These are phyloP conservation scores for Nomada flava DNA, from an alignment of 2,888 invertebrate species.

Conservation along the genomic window DNA sequence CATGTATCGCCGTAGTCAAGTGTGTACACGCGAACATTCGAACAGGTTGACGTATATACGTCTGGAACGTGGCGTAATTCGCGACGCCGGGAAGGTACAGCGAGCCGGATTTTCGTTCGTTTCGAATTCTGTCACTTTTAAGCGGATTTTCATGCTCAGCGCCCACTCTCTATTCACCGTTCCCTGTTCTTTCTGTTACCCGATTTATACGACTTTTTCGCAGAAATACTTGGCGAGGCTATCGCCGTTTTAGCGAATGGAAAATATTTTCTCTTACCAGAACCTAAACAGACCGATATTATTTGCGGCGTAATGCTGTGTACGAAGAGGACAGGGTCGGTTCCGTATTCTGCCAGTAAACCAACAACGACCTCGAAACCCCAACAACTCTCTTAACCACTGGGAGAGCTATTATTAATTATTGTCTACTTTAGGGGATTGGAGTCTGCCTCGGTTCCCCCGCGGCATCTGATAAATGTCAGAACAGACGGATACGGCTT, in stretches of 20 bases:
- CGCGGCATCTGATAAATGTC: conserved; percentile 65
- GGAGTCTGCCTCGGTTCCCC: conserved; percentile 54
- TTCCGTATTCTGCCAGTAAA: conserved; percentile 12
- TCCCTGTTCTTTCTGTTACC: neutral
- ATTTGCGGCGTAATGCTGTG: neutral
- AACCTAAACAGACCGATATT: neutral
- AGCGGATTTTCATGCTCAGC: conserved; percentile 36
- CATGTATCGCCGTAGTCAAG: conserved; percentile 23
- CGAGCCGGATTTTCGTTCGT: conserved; percentile 24
- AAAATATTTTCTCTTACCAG: conserved; percentile 1
- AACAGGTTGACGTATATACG: neutral
- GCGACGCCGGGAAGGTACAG: neutral
- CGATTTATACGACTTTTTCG: conserved; percentile 2
- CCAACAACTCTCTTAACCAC: conserved; percentile 47
- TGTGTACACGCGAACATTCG: conserved; percentile 6
- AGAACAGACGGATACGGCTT: conserved; percentile 61
- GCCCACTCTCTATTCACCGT: neutral
- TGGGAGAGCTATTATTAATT: conserved; percentile 73
- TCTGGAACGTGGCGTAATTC: conserved; percentile 28
- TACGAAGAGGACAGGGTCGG: neutral
- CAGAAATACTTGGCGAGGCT: no score
- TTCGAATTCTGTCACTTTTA: conserved; percentile 39
- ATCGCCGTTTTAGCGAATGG: neutral
- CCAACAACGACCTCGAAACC: conserved; percentile 40
- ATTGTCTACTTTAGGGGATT: conserved; percentile 71